A percentile compares a stretch with the other conserved stretches of the same genome.
phyloP scores from a whole-genome alignment of 2,113 vertebrate genomes.

The Leucoraja erinaceus region DNA sequence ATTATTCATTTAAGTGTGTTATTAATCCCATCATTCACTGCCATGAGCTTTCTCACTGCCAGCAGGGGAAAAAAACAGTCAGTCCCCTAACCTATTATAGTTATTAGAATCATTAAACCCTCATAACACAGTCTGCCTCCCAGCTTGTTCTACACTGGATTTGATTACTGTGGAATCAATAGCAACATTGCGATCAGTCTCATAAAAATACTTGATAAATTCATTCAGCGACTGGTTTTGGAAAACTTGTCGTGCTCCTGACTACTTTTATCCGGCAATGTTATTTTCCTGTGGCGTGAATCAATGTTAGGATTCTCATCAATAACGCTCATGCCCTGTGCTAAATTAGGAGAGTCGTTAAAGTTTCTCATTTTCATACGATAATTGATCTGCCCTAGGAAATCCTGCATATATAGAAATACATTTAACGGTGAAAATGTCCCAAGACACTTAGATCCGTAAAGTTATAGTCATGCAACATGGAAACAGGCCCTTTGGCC shows the following conservation, averaged over 20 bases:
- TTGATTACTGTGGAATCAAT: slow-evolving; percentile 15
- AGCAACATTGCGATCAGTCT: neutral
- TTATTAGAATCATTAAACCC: slow-evolving; percentile 28
- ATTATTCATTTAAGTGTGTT: slow-evolving; percentile 23
- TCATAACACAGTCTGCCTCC: neutral
- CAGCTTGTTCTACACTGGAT: slow-evolving; percentile 15
- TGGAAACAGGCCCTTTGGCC: too few species aligned
- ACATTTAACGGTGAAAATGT: too few species aligned
- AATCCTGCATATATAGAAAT: neutral
- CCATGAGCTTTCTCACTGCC: neutral
- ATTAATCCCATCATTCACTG: slow-evolving; percentile 23
- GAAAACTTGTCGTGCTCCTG: neutral
- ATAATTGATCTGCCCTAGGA: neutral
- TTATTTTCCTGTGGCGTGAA: neutral
- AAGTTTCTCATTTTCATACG: neutral
- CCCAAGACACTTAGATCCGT: neutral
- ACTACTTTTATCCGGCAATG: neutral
- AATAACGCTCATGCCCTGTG: neutral
- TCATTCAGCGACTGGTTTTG: neutral
- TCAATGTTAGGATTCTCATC: neutral
- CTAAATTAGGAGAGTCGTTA: neutral
- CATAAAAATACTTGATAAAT: slow-evolving; percentile 2
- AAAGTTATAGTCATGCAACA: too few species aligned
- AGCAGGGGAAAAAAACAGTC: neutral
- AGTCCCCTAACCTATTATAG: slow-evolving; percentile 13